phyloP scores from a whole-genome alignment of 2,113 vertebrate genomes.

The human (Homo sapiens) region DNA sequence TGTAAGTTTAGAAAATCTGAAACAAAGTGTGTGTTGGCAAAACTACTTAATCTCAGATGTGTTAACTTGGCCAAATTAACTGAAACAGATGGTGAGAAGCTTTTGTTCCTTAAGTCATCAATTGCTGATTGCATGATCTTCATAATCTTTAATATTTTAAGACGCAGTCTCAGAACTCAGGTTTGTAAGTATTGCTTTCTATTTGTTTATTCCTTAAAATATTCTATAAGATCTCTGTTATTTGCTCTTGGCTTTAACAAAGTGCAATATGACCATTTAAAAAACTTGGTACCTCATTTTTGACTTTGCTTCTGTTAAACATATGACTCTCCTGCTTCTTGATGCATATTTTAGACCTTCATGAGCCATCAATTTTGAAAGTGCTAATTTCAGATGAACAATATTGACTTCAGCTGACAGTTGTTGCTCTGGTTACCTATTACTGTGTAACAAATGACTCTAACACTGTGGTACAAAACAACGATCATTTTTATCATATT shows the following conservation, averaged over 20 bases:
- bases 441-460: not conserved
- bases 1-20: slow-evolving; percentile 74
- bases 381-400: not conserved
- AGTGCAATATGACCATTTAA: rapidly evolving
- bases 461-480: not conserved
- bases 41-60: slow-evolving; percentile 20
- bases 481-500: not conserved
- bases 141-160: slow-evolving; percentile 40
- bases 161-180: not conserved
- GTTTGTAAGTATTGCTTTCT: not conserved
- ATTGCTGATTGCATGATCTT: slow-evolving; percentile 42
- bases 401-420: not conserved
- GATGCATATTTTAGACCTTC: not conserved
- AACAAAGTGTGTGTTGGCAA: slow-evolving; percentile 66
- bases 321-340: not conserved
- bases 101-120: slow-evolving; percentile 54
- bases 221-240: not conserved
- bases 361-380: not conserved
- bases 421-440: not conserved
- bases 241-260: not conserved
- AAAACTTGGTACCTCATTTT: not conserved
- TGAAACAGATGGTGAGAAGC: slow-evolving; percentile 66
- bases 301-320: not conserved
- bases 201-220: slow-evolving; percentile 35
- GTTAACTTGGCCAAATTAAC: slow-evolving; percentile 52